These are phyloP conservation scores for Formica selysi DNA, from an alignment of 1,140 invertebrate genomes.

Conservation along the genomic window DNA sequence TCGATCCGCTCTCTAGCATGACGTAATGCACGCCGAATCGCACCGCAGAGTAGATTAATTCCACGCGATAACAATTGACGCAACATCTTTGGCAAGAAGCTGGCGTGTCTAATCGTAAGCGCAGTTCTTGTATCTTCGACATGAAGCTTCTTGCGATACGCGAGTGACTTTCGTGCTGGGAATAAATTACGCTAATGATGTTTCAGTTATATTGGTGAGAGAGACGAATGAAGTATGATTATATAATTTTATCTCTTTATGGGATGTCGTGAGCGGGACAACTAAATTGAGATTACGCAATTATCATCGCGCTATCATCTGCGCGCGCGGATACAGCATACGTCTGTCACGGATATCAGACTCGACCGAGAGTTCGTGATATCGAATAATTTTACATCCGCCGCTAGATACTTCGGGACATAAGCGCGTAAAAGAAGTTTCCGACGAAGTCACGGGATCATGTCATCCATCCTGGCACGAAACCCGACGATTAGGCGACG, in stretches of 20 bases:
- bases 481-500: slow-evolving; percentile 65
- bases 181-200: slow-evolving; percentile 21
- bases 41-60: slow-evolving; percentile 65
- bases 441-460: slow-evolving; percentile 29
- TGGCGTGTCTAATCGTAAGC: background rate
- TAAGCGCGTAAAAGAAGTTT: slow-evolving; percentile 35
- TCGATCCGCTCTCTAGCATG: slow-evolving; percentile 55
- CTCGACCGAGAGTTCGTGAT: slow-evolving; percentile 19
- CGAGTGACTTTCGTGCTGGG: background rate
- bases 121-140: background rate
- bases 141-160: background rate
- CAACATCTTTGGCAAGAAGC: slow-evolving; percentile 5
- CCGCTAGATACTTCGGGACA: background rate
- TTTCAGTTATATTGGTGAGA: background rate
- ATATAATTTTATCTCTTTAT: slow-evolving; percentile 16
- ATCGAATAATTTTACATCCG: slow-evolving; percentile 39
- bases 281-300: slow-evolving; percentile 30
- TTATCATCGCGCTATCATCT: slow-evolving; percentile 14
- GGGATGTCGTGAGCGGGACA: slow-evolving; percentile 18
- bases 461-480: slow-evolving; percentile 20
- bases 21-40: slow-evolving; percentile 58
- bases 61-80: slow-evolving; percentile 49
- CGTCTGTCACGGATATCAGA: slow-evolving; percentile 39
- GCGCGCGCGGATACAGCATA: too few species aligned
- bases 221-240: slow-evolving; percentile 17